A percentile compares a stretch with the other conserved stretches of the same genome.
Conservation (phyloP, 1,140 invertebrate genomes). For the Macrocentrus cingulum region DNA sequence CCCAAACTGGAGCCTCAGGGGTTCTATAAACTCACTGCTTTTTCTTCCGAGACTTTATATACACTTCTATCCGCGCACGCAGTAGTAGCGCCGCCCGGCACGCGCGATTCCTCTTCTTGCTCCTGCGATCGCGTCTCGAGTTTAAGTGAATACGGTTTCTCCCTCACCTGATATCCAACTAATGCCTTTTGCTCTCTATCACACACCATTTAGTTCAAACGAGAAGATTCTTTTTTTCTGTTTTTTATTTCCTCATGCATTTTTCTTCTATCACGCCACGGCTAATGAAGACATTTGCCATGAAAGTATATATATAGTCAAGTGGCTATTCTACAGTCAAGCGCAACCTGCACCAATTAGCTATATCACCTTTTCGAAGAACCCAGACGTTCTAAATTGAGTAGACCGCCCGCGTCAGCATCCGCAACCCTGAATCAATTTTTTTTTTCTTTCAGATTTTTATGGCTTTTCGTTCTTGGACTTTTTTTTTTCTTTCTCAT, state of each 20-base stretch:
- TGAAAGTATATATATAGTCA: background rate
- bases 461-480: too few relatives aligned
- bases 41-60: constrained; percentile 36
- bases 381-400: too few relatives aligned
- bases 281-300: constrained; percentile 15
- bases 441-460: too few relatives aligned
- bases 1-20: constrained; percentile 34
- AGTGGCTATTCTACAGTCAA: background rate
- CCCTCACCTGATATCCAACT: background rate
- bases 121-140: background rate
- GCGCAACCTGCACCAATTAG: constrained; percentile 11
- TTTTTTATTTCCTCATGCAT: background rate
- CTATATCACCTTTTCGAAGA: background rate
- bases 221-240: background rate
- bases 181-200: constrained; percentile 11
- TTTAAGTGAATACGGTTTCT: constrained; percentile 9
- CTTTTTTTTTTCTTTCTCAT: too few relatives aligned
- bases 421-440: too few relatives aligned
- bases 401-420: too few relatives aligned
- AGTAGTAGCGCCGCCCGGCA: constrained; percentile 28
- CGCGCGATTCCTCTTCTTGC: constrained; percentile 31
- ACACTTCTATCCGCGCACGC: constrained; percentile 1
- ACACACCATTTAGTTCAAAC: constrained; percentile 5
- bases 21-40: constrained; percentile 36
- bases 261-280: background rate